Evolutionary conservation across 2,888 invertebrate species (phyloP).

Genomic region (Phytoseiulus persimilis): DNA sequence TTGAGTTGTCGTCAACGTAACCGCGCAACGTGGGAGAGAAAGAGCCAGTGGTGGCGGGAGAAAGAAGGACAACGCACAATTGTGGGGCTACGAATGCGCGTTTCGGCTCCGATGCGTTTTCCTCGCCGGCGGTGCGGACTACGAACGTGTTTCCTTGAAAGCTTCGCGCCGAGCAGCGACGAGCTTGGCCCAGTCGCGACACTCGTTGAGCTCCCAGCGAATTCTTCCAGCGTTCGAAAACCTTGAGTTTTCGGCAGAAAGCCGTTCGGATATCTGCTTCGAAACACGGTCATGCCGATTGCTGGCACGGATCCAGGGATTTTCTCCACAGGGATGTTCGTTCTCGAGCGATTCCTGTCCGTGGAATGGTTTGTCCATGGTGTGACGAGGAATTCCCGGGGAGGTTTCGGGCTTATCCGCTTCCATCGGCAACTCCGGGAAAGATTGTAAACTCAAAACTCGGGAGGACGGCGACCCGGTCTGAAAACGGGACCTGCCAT

Average conservation of each 20-base stretch:
- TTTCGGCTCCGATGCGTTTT: neutral
- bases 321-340: no score
- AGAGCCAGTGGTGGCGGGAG: neutral
- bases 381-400: no score
- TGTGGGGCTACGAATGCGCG: neutral
- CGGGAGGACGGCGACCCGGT: no score
- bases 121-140: neutral
- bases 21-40: slow-evolving; percentile 5
- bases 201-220: neutral
- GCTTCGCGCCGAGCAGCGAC: neutral
- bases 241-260: neutral
- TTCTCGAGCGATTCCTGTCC: no score
- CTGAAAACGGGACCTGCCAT: no score
- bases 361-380: no score
- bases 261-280: neutral
- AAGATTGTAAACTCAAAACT: no score
- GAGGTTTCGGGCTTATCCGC: no score
- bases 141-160: neutral
- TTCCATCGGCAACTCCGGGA: no score
- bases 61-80: neutral
- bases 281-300: neutral
- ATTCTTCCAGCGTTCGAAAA: neutral
- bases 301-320: no score
- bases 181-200: neutral
- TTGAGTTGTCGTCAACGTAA: neutral